Conservation (phyloP, 2,888 invertebrate genomes). For the Lottia scabra region DNA sequence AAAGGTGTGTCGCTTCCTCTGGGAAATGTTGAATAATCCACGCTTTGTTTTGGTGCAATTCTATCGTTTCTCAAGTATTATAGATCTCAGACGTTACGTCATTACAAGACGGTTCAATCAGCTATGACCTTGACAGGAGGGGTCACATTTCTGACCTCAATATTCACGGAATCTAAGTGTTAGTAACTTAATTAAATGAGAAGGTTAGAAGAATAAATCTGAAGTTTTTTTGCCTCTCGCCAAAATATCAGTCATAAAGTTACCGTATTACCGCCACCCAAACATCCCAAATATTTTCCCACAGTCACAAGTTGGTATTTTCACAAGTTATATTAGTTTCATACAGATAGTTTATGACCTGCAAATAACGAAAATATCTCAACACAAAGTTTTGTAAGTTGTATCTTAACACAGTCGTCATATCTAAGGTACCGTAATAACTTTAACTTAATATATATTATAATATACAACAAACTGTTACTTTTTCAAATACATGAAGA, state of each 20-base stretch:
- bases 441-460: no score
- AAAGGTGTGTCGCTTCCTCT: background rate
- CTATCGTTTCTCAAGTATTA: background rate
- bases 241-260: background rate
- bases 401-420: no score
- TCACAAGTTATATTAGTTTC: no score
- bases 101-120: background rate
- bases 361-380: no score
- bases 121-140: background rate
- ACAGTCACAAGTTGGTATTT: background rate
- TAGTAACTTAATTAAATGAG: no score
- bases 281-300: background rate
- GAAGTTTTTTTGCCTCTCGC: background rate
- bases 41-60: background rate
- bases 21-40: background rate
- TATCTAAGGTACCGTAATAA: no score
- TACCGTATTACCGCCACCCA: background rate
- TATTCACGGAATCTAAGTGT: background rate
- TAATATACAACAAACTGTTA: no score
- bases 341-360: no score
- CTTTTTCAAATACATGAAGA: no score
- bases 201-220: background rate
- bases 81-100: background rate
- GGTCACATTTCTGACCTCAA: background rate
- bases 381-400: no score